Evolutionary conservation across 2,888 invertebrate genomes (phyloP).

Genomic region (Lochmaea capreae): DNA sequence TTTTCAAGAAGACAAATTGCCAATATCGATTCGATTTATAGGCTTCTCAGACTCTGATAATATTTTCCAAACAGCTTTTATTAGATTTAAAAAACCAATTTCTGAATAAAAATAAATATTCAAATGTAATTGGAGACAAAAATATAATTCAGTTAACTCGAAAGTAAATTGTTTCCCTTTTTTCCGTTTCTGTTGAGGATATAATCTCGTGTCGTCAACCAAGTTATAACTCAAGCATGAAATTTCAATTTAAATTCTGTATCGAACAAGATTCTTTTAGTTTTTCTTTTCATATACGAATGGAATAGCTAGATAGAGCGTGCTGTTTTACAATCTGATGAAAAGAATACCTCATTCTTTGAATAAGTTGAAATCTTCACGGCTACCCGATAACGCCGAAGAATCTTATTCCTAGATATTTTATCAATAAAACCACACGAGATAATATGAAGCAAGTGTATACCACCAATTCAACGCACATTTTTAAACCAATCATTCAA

Average conservation of each 20-base stretch:
- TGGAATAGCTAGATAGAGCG: slow-evolving; percentile 2
- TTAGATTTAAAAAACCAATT: neutral
- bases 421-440: too few species aligned
- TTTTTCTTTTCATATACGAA: neutral
- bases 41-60: too few species aligned
- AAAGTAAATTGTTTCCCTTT: neutral
- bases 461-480: too few species aligned
- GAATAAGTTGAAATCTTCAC: neutral
- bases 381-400: neutral
- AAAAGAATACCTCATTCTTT: neutral
- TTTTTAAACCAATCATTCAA: too few species aligned
- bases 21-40: too few species aligned
- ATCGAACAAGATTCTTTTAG: slow-evolving; percentile 6
- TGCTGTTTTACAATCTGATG: slow-evolving; percentile 2
- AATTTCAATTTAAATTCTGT: slow-evolving; percentile 16
- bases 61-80: neutral
- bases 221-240: slow-evolving; percentile 10
- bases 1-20: too few species aligned
- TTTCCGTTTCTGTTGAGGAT: slow-evolving; percentile 1
- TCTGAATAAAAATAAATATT: neutral
- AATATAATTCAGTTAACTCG: neutral
- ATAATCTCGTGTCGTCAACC: slow-evolving; percentile 7
- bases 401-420: neutral
- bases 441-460: too few species aligned
- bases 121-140: neutral